These are phyloP conservation scores for Odontamblyopus rebecca DNA, from an alignment of 2,797 vertebrate species.

Conservation along the genomic window DNA sequence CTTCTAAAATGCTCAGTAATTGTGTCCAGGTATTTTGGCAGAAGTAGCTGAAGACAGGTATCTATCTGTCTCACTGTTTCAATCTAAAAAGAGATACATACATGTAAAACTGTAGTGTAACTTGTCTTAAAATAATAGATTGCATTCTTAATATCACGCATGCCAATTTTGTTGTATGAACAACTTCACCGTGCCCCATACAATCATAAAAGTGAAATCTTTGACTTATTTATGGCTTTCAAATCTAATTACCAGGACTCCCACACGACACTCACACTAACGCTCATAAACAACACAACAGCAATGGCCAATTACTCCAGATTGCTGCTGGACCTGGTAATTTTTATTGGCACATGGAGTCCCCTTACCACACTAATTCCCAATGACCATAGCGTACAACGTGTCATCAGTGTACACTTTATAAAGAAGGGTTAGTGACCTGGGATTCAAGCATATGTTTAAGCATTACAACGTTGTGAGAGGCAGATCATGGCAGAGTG, in stretches of 20 bases:
- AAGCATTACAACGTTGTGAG: constrained; percentile 51
- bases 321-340: constrained; percentile 69
- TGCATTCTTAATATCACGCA: constrained; percentile 32
- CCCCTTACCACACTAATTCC: constrained; percentile 52
- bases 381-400: constrained; percentile 54
- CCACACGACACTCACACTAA: constrained; percentile 65
- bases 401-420: constrained; percentile 54
- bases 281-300: constrained; percentile 70
- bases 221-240: constrained; percentile 68
- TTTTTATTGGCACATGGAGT: constrained; percentile 54
- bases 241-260: constrained; percentile 78
- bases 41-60: no score
- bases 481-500: constrained; percentile 41
- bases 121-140: constrained; percentile 39
- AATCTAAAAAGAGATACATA: no score
- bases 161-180: constrained; percentile 46
- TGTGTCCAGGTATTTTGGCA: no score
- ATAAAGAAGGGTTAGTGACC: constrained; percentile 44
- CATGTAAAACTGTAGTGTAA: constrained; percentile 10
- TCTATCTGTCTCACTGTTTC: no score
- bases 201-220: constrained; percentile 53
- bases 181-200: constrained; percentile 39
- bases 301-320: constrained; percentile 76
- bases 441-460: constrained; percentile 55
- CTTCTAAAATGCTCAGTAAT: no score